Percentiles rank a stretch among this genome's conserved stretches.
These are phyloP conservation scores for Siniperca scherzeri DNA, from an alignment of 2,797 vertebrate species.

Conservation along the genomic window DNA sequence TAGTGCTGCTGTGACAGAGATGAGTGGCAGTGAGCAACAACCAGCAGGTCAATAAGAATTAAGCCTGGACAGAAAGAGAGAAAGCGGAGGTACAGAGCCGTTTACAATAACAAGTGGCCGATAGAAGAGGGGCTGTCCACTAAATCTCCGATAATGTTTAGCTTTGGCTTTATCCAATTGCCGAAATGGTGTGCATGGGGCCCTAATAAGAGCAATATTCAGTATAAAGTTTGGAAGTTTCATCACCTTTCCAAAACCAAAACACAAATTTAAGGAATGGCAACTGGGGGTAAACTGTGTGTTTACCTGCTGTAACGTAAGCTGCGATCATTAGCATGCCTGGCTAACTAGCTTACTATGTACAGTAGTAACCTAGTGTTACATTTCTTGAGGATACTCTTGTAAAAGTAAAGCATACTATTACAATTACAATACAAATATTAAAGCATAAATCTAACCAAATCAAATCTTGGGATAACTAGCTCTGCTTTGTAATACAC, in stretches of 20 bases:
- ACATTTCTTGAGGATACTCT: too few species aligned
- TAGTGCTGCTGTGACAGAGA: conserved; percentile 50
- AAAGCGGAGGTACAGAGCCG: conserved; percentile 17
- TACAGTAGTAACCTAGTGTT: neutral
- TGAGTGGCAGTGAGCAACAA: conserved; percentile 61
- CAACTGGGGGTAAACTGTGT: neutral
- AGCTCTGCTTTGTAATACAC: neutral
- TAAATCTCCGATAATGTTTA: conserved; percentile 36
- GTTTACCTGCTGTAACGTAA: neutral
- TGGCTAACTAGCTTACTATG: neutral
- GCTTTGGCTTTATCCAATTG: neutral
- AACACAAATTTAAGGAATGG: neutral
- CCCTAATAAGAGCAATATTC: neutral
- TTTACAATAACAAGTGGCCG: neutral
- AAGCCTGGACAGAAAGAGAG: conserved; percentile 35
- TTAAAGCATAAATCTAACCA: neutral
- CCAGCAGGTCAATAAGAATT: conserved; percentile 66
- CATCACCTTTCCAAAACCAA: neutral
- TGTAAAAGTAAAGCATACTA: neutral
- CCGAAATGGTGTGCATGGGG: neutral
- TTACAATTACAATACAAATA: neutral
- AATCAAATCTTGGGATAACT: neutral
- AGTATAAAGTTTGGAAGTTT: neutral
- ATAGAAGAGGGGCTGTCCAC: neutral
- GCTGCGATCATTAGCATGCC: neutral